Evolutionary conservation across 1,140 invertebrate species (phyloP).

Genomic region (Trichonephila clavata): DNA sequence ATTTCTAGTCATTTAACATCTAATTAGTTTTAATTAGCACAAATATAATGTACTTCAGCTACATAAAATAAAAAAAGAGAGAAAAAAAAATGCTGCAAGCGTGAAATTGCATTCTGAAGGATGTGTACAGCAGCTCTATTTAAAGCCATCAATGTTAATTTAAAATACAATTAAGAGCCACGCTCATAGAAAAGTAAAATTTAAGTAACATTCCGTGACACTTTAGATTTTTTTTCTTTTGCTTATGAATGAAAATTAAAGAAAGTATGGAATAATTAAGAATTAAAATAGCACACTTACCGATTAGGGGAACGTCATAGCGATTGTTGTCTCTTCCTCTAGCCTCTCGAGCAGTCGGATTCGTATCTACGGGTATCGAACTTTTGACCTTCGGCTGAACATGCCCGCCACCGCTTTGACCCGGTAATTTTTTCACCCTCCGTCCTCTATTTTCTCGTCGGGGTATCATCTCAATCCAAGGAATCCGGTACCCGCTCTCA

Average conservation of each 20-base stretch:
- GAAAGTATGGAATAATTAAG: too few species aligned
- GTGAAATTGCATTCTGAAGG: too few species aligned
- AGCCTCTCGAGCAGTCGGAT: conserved; percentile 54
- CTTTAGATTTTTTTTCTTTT: not conserved
- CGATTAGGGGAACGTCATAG: conserved; percentile 65
- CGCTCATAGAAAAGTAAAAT: too few species aligned
- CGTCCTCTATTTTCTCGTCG: conserved; percentile 40
- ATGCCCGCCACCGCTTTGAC: conserved; percentile 37
- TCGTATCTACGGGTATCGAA: conserved; percentile 42
- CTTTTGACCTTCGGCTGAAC: conserved; percentile 54
- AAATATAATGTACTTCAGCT: too few species aligned
- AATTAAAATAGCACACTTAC: not conserved
- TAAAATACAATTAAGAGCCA: too few species aligned
- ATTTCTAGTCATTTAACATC: too few species aligned
- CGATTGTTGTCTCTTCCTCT: conserved; percentile 69
- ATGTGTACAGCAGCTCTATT: too few species aligned
- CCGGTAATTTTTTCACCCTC: conserved; percentile 62
- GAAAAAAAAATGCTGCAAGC: too few species aligned
- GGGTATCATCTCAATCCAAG: conserved; percentile 64
- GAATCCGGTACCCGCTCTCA: conserved; percentile 46
- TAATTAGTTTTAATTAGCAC: too few species aligned
- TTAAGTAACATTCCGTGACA: too few species aligned
- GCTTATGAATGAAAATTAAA: not conserved
- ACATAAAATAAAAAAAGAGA: too few species aligned
- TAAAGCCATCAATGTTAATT: too few species aligned